A percentile compares a stretch with the other conserved stretches of the same genome.
phyloP scores from a whole-genome alignment of 1,140 invertebrate genomes.

The Philotrypesis tridentata region DNA sequence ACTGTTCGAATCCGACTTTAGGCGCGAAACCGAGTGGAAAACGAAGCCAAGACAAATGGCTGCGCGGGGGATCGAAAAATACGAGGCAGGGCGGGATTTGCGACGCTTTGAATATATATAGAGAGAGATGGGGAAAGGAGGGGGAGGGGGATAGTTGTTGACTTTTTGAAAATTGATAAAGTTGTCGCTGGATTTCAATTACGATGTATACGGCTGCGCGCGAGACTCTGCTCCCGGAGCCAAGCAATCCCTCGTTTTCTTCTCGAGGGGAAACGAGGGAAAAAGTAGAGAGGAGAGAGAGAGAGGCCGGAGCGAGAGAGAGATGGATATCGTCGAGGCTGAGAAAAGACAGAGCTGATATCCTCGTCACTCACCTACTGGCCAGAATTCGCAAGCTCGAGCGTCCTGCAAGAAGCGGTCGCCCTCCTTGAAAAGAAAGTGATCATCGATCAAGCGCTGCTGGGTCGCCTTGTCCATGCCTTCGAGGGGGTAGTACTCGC shows the following conservation, averaged over 20 bases:
- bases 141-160: no score
- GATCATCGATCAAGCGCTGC: constrained; percentile 83
- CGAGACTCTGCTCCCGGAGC: no score
- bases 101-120: neutral
- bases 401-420: constrained; percentile 81
- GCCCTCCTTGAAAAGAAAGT: constrained; percentile 87
- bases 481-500: constrained; percentile 81
- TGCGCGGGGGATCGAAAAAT: neutral
- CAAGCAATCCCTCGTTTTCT: neutral
- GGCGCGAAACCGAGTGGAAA: constrained; percentile 2
- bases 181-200: neutral
- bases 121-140: neutral
- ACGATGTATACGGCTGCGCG: no score
- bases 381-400: constrained; percentile 86
- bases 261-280: neutral
- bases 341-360: neutral
- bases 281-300: neutral
- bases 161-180: neutral
- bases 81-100: neutral
- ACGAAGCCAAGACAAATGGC: neutral
- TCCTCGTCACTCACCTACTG: constrained; percentile 73
- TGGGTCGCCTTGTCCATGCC: constrained; percentile 81
- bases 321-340: neutral
- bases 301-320: neutral
- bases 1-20: neutral